Conservation (phyloP, 2,797 vertebrate species). For the Epinephelus awoara region DNA sequence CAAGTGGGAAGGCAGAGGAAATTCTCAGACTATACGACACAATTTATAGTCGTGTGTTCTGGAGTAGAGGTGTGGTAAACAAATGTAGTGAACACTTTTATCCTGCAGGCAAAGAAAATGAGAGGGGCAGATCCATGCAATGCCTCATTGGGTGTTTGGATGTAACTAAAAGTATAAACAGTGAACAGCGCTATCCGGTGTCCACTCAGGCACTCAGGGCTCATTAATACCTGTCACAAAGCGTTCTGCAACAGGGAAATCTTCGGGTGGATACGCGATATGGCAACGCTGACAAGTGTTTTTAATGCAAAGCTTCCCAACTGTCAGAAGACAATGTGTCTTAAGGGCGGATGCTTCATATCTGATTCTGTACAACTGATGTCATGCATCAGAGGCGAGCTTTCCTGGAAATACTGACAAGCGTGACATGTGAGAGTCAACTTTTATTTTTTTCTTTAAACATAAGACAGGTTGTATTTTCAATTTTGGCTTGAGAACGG, state of each 20-base stretch:
- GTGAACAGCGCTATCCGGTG: constrained; percentile 66
- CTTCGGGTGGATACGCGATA: constrained; percentile 33
- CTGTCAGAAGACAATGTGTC: constrained; percentile 52
- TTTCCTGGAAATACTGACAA: background rate
- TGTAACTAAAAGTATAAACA: constrained; percentile 57
- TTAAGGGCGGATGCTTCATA: background rate
- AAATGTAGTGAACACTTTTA: background rate
- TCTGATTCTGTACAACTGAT: constrained; percentile 14
- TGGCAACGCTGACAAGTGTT: constrained; percentile 54
- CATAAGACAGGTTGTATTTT: background rate
- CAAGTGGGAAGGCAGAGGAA: constrained; percentile 3
- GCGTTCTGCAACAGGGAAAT: constrained; percentile 33
- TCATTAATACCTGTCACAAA: constrained; percentile 71
- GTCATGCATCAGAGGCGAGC: background rate
- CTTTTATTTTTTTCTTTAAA: background rate
- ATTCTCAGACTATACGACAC: background rate
- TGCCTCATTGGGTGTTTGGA: constrained; percentile 46
- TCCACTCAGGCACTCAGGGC: constrained; percentile 53
- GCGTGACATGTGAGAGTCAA: background rate
- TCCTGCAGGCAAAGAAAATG: constrained; percentile 41
- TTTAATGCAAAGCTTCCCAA: constrained; percentile 43
- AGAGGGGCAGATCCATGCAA: constrained; percentile 31
- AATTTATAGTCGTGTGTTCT: background rate
- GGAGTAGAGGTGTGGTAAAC: background rate
- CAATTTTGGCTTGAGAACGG: background rate